Conservation (phyloP, 2,888 invertebrate species). For the Pachycephus smyrnensis region DNA sequence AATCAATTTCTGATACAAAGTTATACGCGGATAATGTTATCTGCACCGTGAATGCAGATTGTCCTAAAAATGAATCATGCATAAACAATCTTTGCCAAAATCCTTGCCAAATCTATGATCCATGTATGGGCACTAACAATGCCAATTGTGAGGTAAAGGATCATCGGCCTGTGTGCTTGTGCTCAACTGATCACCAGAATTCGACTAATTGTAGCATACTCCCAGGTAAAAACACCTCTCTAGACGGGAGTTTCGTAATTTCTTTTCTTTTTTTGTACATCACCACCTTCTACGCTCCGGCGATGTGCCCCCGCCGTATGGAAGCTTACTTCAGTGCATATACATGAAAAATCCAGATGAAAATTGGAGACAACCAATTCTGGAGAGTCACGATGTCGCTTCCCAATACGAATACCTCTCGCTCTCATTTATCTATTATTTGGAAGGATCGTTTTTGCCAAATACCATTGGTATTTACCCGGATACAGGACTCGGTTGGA, state of each 20-base stretch:
- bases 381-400: constrained; percentile 39
- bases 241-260: constrained; percentile 39
- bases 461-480: constrained; percentile 4
- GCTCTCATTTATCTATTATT: constrained; percentile 14
- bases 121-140: constrained; percentile 60
- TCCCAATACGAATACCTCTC: constrained; percentile 13
- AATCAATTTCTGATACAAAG: not conserved
- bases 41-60: constrained; percentile 62
- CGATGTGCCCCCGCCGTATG: constrained; percentile 21
- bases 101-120: constrained; percentile 69
- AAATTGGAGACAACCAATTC: constrained; percentile 45
- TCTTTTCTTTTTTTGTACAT: constrained; percentile 40
- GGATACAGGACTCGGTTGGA: constrained; percentile 18
- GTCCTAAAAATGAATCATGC: constrained; percentile 68
- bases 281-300: constrained; percentile 8
- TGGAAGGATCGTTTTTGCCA: constrained; percentile 20
- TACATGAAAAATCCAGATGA: constrained; percentile 37
- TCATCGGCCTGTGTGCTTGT: constrained; percentile 72
- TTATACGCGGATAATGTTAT: constrained; percentile 1
- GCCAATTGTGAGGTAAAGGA: constrained; percentile 69
- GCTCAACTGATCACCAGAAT: constrained; percentile 65
- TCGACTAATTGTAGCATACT: constrained; percentile 71
- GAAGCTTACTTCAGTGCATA: constrained; percentile 33
- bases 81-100: constrained; percentile 68
- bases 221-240: constrained; percentile 71